Evolutionary conservation across 2,888 invertebrate species (phyloP).

Genomic region (Epiperipatus broadwayi): DNA sequence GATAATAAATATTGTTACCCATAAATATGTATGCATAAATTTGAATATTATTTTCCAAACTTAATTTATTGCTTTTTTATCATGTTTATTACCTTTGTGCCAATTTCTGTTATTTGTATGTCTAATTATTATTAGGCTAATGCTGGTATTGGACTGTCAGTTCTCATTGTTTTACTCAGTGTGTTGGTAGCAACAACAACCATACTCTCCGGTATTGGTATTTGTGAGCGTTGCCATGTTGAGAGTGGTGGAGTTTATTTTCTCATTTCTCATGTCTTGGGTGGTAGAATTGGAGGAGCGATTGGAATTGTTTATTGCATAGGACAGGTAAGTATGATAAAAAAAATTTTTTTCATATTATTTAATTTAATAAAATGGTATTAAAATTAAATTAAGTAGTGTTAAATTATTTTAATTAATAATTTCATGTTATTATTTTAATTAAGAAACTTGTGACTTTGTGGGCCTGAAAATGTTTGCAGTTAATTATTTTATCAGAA

Average conservation of each 20-base stretch:
- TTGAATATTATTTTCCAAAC: too few species aligned
- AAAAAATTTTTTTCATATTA: slow-evolving; percentile 4
- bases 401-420: not conserved
- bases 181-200: slow-evolving; percentile 76
- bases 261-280: slow-evolving; percentile 75
- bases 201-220: slow-evolving; percentile 83
- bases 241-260: slow-evolving; percentile 97
- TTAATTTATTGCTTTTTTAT: too few species aligned
- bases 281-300: slow-evolving; percentile 77
- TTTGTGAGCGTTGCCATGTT: slow-evolving; percentile 80
- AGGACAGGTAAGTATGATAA: slow-evolving; percentile 50
- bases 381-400: too few species aligned
- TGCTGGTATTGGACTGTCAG: slow-evolving; percentile 33
- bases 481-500: too few species aligned
- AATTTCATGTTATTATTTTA: too few species aligned
- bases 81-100: too few species aligned
- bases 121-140: slow-evolving; percentile 34
- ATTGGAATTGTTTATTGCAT: slow-evolving; percentile 85
- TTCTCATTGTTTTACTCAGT: slow-evolving; percentile 33
- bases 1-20: too few species aligned
- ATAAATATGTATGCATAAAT: too few species aligned
- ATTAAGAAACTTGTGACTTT: too few species aligned
- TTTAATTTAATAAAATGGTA: not conserved
- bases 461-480: too few species aligned
- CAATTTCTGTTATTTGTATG: too few species aligned